Conservation (phyloP, 2,797 vertebrate genomes). For the Muscicapa striata region DNA sequence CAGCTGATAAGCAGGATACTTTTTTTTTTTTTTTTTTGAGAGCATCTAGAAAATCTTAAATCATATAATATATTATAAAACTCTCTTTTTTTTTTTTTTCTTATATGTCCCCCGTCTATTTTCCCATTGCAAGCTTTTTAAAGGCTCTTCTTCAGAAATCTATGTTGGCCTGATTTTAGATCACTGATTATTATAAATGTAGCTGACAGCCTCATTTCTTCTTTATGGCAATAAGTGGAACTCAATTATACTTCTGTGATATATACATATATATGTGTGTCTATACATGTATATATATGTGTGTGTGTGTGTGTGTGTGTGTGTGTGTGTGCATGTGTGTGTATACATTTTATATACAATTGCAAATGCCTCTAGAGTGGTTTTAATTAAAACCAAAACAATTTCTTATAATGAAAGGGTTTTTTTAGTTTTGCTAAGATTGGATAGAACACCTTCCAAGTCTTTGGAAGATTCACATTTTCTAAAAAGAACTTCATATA, state of each 20-base stretch:
- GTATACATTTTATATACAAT: neutral
- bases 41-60: neutral
- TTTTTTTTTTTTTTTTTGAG: neutral
- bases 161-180: neutral
- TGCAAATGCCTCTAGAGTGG: neutral
- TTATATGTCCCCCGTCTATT: neutral
- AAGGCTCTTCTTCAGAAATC: neutral
- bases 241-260: neutral
- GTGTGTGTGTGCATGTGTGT: accelerated
- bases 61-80: neutral
- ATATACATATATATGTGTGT: too few species aligned
- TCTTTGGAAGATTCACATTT: neutral
- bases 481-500: neutral
- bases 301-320: accelerated
- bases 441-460: neutral
- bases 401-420: neutral
- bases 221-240: neutral
- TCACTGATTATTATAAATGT: neutral
- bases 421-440: neutral
- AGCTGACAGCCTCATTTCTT: neutral
- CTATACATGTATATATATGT: too few species aligned
- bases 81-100: neutral
- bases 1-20: neutral
- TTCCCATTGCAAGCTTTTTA: neutral
- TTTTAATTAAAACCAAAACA: neutral